A percentile compares a stretch with the other conserved stretches of the same genome.
These are phyloP conservation scores for Calephelis perditalis DNA, from an alignment of 2,888 invertebrate genomes.

Conservation along the genomic window DNA sequence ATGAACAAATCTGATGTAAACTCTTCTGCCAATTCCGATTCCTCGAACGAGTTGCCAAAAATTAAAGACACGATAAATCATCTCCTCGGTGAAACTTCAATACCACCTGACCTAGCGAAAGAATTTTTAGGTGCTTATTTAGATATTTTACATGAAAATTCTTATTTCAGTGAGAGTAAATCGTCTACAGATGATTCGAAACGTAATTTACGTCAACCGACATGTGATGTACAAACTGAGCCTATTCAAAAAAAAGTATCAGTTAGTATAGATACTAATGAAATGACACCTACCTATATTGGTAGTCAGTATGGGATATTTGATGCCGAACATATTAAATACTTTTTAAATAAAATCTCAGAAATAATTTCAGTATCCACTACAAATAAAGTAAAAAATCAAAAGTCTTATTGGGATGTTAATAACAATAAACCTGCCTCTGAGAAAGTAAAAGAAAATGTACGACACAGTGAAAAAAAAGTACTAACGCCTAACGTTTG, in stretches of 20 bases:
- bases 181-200: constrained; percentile 40
- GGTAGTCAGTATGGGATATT: constrained; percentile 26
- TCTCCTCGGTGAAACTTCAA: constrained; percentile 49
- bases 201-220: constrained; percentile 24
- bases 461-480: background rate
- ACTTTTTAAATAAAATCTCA: constrained; percentile 53
- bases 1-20: constrained; percentile 27
- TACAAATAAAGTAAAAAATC: constrained; percentile 24
- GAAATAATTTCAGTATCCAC: constrained; percentile 41
- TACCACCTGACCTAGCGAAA: constrained; percentile 50
- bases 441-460: background rate
- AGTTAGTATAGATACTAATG: constrained; percentile 41
- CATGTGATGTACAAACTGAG: constrained; percentile 51
- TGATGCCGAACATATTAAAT: constrained; percentile 49
- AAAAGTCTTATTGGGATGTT: constrained; percentile 1
- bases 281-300: constrained; percentile 24
- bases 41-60: constrained; percentile 46
- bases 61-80: constrained; percentile 55
- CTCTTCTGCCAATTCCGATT: constrained; percentile 35
- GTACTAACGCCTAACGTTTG: background rate
- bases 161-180: constrained; percentile 35
- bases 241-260: constrained; percentile 45
- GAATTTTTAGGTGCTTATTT: constrained; percentile 55
- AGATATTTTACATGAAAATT: constrained; percentile 44
- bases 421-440: too few relatives aligned